phyloP scores from a whole-genome alignment of 1,140 invertebrate species.

The Bombus sibiricus region DNA sequence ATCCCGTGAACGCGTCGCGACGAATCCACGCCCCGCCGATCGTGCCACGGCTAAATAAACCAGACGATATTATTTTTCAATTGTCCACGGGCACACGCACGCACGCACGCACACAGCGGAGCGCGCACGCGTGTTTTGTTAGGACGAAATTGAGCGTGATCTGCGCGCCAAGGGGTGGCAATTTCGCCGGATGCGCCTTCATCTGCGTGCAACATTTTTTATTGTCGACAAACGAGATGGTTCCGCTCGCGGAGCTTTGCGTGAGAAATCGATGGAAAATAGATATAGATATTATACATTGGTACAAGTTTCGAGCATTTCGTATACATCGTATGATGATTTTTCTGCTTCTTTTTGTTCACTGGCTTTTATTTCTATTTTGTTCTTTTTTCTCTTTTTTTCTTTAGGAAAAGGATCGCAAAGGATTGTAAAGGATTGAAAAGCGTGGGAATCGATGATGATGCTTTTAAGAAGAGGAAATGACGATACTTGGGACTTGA shows the following conservation, averaged over 20 bases:
- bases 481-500: background rate
- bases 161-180: conserved; percentile 16
- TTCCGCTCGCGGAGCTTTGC: background rate
- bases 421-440: background rate
- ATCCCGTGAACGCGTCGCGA: conserved; percentile 69
- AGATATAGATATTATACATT: background rate
- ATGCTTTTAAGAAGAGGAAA: background rate
- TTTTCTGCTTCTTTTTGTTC: background rate
- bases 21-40: conserved; percentile 62
- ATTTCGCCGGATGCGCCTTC: conserved; percentile 55
- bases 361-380: background rate
- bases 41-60: conserved; percentile 77
- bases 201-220: conserved; percentile 12
- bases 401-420: too few relatives aligned
- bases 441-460: background rate
- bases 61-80: conserved; percentile 80
- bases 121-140: conserved; percentile 63
- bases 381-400: background rate
- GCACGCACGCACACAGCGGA: background rate
- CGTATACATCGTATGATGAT: background rate
- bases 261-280: background rate
- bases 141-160: conserved; percentile 71
- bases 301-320: background rate
- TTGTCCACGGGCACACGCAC: conserved; percentile 58
- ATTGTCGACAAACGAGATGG: background rate